These are phyloP conservation scores for Stichopus horrens DNA, from an alignment of 53 echinoderm and acorn worm species.

Conservation along the genomic window DNA sequence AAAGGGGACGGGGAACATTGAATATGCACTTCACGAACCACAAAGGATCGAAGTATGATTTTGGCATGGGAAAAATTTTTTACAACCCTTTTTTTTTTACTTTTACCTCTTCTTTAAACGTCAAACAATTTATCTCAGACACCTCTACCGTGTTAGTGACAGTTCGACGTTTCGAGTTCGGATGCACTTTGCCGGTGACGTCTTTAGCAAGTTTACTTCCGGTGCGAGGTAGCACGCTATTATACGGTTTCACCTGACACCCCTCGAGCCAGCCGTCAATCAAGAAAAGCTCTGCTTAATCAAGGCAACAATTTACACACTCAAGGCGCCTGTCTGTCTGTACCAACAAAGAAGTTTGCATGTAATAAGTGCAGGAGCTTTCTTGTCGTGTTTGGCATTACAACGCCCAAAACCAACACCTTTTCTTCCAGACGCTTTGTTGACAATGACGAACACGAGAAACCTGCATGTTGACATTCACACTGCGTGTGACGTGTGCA, in stretches of 20 bases:
- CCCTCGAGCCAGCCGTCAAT: constrained; percentile 13
- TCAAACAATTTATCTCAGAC: not conserved
- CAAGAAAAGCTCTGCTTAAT: constrained; percentile 1
- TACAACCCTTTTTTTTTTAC: no score
- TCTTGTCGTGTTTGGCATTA: constrained; percentile 28
- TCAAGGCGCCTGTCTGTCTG: constrained; percentile 43
- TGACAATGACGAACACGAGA: constrained; percentile 21
- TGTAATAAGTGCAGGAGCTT: constrained; percentile 29
- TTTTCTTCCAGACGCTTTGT: constrained; percentile 23
- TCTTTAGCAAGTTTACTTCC: constrained; percentile 35
- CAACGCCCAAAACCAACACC: constrained; percentile 44
- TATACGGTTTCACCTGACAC: constrained; percentile 14
- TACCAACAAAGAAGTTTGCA: constrained; percentile 33
- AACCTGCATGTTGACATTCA: constrained; percentile 27
- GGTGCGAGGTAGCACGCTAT: constrained; percentile 12
- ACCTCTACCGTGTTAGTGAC: constrained; percentile 2
- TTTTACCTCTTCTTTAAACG: not conserved
- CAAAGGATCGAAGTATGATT: no score
- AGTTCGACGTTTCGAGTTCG: not conserved
- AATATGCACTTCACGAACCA: no score
- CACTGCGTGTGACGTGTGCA: not conserved
- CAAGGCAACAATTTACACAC: constrained; percentile 36
- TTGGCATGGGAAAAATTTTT: not conserved
- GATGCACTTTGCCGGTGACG: not conserved
- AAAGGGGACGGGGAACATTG: no score